phyloP scores from a whole-genome alignment of 2,888 invertebrate species.

The Drosophila acutilabella region DNA sequence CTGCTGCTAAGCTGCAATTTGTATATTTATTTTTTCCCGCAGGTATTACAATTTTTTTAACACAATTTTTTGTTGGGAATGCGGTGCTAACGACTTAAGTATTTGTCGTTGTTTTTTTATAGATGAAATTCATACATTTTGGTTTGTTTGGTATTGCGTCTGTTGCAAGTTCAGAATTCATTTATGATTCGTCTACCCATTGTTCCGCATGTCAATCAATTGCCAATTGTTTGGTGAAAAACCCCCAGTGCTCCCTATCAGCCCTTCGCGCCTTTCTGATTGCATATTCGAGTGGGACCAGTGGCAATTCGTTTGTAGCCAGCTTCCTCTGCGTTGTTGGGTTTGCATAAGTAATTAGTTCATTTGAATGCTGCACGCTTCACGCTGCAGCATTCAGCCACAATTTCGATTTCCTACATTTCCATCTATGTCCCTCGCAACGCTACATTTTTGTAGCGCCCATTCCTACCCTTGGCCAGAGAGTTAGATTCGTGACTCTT shows the following conservation, averaged over 20 bases:
- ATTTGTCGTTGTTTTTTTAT: slow-evolving; percentile 1
- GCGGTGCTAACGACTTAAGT: not conserved
- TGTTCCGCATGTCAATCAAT: slow-evolving; percentile 55
- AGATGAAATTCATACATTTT: slow-evolving; percentile 7
- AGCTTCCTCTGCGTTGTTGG: slow-evolving; percentile 30
- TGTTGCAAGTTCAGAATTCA: slow-evolving; percentile 14
- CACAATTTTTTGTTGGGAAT: not conserved
- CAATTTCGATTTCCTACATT: not conserved
- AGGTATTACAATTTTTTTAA: not conserved
- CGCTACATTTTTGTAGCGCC: too few species aligned
- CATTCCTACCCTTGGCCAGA: not conserved
- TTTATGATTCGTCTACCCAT: slow-evolving; percentile 6
- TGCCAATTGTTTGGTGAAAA: slow-evolving; percentile 49
- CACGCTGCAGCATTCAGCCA: slow-evolving; percentile 16
- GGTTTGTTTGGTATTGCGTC: not conserved
- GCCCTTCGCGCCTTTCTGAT: not conserved
- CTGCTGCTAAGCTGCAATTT: not conserved
- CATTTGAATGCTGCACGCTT: slow-evolving; percentile 42
- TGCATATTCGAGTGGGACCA: slow-evolving; percentile 41
- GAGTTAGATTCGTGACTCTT: slow-evolving; percentile 1
- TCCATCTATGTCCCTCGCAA: not conserved
- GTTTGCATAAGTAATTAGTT: slow-evolving; percentile 71
- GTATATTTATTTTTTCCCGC: not conserved
- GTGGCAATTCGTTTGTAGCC: slow-evolving; percentile 29
- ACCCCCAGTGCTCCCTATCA: not conserved